Base-by-base conservation (phyloP, 2,113 vertebrate species). In the Dendrocopos noguchii region DNA sequence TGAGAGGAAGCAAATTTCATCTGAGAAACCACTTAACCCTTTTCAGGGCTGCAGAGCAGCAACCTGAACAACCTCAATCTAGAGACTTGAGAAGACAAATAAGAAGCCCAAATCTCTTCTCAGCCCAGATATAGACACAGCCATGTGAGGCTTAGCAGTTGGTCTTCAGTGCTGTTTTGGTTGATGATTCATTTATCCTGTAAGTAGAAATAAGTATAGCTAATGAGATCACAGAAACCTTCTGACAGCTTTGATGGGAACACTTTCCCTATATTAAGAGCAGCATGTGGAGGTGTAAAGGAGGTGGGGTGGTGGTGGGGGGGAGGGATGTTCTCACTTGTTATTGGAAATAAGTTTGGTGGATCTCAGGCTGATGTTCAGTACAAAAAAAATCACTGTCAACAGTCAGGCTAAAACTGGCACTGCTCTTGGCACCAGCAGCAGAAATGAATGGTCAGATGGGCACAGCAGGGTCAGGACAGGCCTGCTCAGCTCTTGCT, bases 231-330 rank as follows among this genome's bases (percentile, higher is more conserved):
- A 96, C 82, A 96, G 93, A 94, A 94, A 90, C 76, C 91, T 92
- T 92, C 94, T 96, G 94, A 96, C 94, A 96, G 87, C 73, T 96
- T 94, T 96, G 94, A 96, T 95, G 93, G 91, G 91, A 96, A 91
- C 85, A 94, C 85, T 95, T 85, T 91, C 82, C 65, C 91, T 96
- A 96, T 96, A 96, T 95, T 96, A 95, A 96, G 94, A 96, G 79
- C 79, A 91, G 56, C 7, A 27, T 93, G 91, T 80, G 95, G 94
- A 94, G 95, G 95, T 95, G 93, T 80, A 92, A 91, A 65, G 64
- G 39, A 20, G 65, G 66, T 60, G n/a, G n/a, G 63, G 76, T 77
- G 89, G 87, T 21, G 20, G 20, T 22, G 60, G 77, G 22, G 31
- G n/a, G 55, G 76, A 80, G 84, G 84, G 57, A 68, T 93, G 89